phyloP scores from a whole-genome alignment of 2,888 invertebrate species.

The Crepidodera aurea region DNA sequence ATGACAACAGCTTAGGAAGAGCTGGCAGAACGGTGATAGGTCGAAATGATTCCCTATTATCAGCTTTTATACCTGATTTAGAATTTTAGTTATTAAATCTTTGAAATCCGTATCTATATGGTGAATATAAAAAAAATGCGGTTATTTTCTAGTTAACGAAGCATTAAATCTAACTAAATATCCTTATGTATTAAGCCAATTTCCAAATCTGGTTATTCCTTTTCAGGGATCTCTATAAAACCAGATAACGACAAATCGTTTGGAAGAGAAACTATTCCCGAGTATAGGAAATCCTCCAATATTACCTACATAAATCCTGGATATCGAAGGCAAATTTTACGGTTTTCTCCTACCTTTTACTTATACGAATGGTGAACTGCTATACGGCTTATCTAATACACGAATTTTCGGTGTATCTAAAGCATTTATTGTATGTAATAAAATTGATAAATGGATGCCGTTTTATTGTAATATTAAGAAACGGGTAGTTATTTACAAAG shows the following conservation, averaged over 20 bases:
- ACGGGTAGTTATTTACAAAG: too few species aligned
- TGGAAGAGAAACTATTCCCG: slow-evolving; percentile 1
- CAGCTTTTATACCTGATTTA: too few species aligned
- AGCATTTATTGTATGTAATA: background rate
- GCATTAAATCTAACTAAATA: too few species aligned
- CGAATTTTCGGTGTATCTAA: background rate
- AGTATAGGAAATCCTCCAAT: background rate
- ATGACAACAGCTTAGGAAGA: too few species aligned
- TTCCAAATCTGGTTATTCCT: background rate
- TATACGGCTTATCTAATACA: background rate
- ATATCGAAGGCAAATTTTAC: background rate
- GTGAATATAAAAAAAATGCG: too few species aligned
- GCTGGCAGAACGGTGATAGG: too few species aligned
- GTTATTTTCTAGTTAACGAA: too few species aligned
- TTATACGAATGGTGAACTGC: too few species aligned
- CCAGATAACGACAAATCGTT: slow-evolving; percentile 7
- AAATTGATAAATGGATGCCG: background rate
- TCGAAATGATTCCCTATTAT: too few species aligned
- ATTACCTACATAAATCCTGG: background rate
- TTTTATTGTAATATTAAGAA: too few species aligned
- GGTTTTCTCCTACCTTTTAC: background rate
- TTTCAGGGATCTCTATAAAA: background rate
- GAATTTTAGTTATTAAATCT: too few species aligned
- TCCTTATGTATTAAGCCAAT: background rate
- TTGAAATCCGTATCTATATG: too few species aligned